A percentile compares a stretch with the other conserved stretches of the same genome.
phyloP scores from a whole-genome alignment of 1,140 invertebrate genomes.

The Cardiocondyla obscurior region DNA sequence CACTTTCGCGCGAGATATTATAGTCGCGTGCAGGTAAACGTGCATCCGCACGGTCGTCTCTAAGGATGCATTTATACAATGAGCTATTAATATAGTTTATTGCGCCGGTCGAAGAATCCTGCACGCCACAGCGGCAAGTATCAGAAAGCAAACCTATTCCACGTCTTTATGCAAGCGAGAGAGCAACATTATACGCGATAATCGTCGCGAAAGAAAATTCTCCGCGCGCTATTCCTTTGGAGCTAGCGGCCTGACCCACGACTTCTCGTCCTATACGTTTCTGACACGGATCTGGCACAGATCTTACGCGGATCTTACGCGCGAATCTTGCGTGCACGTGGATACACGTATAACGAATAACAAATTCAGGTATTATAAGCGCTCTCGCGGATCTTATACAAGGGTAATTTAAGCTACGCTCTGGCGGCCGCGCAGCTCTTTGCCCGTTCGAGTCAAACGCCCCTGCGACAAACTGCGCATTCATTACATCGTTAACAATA shows the following conservation, averaged over 20 bases:
- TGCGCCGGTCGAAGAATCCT: neutral
- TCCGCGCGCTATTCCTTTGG: neutral
- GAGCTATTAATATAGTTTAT: slow-evolving; percentile 54
- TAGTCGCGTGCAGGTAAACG: slow-evolving; percentile 51
- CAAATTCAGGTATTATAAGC: neutral
- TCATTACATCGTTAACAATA: slow-evolving; percentile 19
- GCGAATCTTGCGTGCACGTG: too few species aligned
- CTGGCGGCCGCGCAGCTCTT: neutral
- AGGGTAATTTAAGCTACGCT: neutral
- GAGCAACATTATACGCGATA: neutral
- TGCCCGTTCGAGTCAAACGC: neutral
- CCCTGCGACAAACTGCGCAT: neutral
- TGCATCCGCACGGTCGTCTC: neutral
- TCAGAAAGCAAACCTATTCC: neutral
- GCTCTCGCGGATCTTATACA: neutral
- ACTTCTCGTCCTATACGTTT: neutral
- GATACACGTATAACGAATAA: neutral
- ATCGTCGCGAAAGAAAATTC: neutral
- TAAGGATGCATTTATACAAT: slow-evolving; percentile 32
- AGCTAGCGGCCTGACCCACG: neutral
- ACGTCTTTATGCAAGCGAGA: neutral
- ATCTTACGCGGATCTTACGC: neutral
- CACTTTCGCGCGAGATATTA: slow-evolving; percentile 44
- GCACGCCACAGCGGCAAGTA: neutral
- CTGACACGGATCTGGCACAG: neutral